Conservation (phyloP, 2,113 vertebrate genomes). For the Brachyhypopomus occidentalis region DNA sequence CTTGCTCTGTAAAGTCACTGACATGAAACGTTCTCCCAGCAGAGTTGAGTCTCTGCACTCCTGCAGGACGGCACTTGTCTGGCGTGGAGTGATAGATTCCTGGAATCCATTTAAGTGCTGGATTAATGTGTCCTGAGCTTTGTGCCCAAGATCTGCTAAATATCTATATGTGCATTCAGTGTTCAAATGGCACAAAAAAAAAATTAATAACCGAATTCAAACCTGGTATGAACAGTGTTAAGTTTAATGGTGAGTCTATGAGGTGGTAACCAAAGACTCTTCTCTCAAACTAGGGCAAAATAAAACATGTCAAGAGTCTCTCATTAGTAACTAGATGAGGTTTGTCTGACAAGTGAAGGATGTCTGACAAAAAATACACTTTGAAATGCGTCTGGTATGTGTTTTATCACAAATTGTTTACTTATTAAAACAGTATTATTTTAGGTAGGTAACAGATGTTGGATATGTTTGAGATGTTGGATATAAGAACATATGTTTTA, state of each 20-base stretch:
- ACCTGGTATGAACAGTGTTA: neutral
- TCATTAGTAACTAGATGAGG: conserved; percentile 34
- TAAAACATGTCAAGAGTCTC: conserved; percentile 8
- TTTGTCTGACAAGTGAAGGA: neutral
- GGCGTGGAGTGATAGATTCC: conserved; percentile 58
- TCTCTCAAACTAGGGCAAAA: conserved; percentile 22
- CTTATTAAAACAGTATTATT: conserved; percentile 21
- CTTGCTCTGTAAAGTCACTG: neutral
- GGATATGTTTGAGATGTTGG: neutral
- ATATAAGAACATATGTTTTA: neutral
- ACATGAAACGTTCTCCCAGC: neutral
- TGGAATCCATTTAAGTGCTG: conserved; percentile 62
- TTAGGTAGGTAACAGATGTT: neutral
- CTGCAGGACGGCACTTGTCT: conserved; percentile 60
- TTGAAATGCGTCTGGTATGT: neutral
- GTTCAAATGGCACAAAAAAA: neutral
- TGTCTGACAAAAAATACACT: conserved; percentile 1
- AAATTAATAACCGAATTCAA: conserved; percentile 11
- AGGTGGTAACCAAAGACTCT: conserved; percentile 34
- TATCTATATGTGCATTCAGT: neutral
- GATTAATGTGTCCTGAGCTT: conserved; percentile 55
- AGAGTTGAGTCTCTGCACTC: conserved; percentile 17
- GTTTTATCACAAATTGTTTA: neutral
- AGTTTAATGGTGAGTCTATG: conserved; percentile 16
- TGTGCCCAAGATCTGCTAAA: conserved; percentile 18